Evolutionary conservation across 2,888 invertebrate genomes (phyloP).

Genomic region (Ophion slaviceki): DNA sequence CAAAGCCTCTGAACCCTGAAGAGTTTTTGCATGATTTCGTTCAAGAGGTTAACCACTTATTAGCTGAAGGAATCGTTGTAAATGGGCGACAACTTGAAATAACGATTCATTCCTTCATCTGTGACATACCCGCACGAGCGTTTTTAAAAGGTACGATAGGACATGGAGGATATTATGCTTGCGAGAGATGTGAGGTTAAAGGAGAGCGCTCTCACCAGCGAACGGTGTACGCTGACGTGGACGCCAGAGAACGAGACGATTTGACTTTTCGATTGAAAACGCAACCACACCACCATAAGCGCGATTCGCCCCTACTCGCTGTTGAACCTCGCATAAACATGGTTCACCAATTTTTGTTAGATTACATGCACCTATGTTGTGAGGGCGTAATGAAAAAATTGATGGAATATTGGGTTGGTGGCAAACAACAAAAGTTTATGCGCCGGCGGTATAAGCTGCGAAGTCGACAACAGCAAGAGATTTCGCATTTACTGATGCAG

Average conservation of each 20-base stretch:
- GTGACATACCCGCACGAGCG: constrained; percentile 33
- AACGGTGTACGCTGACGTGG: constrained; percentile 13
- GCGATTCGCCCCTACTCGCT: constrained; percentile 39
- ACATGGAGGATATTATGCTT: constrained; percentile 36
- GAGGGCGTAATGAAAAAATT: constrained; percentile 59
- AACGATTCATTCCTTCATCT: constrained; percentile 18
- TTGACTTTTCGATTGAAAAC: constrained; percentile 41
- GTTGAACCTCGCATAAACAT: constrained; percentile 53
- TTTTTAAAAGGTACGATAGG: constrained; percentile 22
- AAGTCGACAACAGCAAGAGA: constrained; percentile 15
- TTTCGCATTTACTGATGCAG: constrained; percentile 5
- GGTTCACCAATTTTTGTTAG: constrained; percentile 52
- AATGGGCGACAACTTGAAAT: constrained; percentile 2
- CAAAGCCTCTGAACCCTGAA: constrained; percentile 39
- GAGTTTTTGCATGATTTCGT: constrained; percentile 46
- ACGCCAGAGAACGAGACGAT: constrained; percentile 36
- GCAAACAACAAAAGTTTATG: background rate
- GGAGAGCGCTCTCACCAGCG: constrained; percentile 35
- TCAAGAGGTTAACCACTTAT: constrained; percentile 35
- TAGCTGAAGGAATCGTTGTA: constrained; percentile 19
- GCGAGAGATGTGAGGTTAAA: constrained; percentile 26
- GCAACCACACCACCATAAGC: constrained; percentile 57
- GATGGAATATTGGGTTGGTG: constrained; percentile 47
- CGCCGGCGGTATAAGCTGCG: background rate
- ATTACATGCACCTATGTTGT: constrained; percentile 62